Evolutionary conservation across 1,140 invertebrate species (phyloP).

Genomic region (Drosophila ananassae): DNA sequence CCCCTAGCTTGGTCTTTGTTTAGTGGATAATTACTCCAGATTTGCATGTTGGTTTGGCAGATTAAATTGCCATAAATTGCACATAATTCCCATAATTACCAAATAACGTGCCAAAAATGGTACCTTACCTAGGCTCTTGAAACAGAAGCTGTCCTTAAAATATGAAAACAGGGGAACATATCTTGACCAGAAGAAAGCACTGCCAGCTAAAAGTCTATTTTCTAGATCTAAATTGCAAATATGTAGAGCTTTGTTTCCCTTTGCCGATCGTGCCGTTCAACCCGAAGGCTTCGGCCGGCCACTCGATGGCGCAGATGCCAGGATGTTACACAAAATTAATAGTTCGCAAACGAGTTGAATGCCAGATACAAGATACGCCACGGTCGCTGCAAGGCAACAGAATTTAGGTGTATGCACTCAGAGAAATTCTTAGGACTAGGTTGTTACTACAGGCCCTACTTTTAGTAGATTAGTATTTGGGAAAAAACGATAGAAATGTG

Average conservation of each 20-base stretch:
- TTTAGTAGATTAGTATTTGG: too few species aligned
- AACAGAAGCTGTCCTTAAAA: slow-evolving; percentile 28
- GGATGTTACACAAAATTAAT: slow-evolving; percentile 79
- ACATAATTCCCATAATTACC: slow-evolving; percentile 29
- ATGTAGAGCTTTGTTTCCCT: slow-evolving; percentile 26
- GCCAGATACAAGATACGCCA: slow-evolving; percentile 76
- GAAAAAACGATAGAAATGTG: too few species aligned
- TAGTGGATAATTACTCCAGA: slow-evolving; percentile 15
- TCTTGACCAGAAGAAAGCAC: not conserved
- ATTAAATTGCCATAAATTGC: slow-evolving; percentile 28
- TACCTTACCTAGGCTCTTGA: slow-evolving; percentile 4
- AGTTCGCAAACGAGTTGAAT: slow-evolving; percentile 80
- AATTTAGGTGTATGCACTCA: slow-evolving; percentile 25
- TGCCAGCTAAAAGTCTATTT: slow-evolving; percentile 33
- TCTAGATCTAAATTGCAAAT: slow-evolving; percentile 61
- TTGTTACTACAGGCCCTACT: too few species aligned
- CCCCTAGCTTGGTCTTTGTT: not conserved
- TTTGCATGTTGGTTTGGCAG: slow-evolving; percentile 26
- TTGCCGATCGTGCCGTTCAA: slow-evolving; percentile 36
- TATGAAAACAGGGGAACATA: slow-evolving; percentile 6
- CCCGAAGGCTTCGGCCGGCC: slow-evolving; percentile 62
- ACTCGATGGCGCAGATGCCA: slow-evolving; percentile 64
- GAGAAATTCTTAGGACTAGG: not conserved
- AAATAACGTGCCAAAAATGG: slow-evolving; percentile 30
- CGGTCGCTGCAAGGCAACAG: slow-evolving; percentile 34